A percentile compares a stretch with the other conserved stretches of the same genome.
phyloP scores from a whole-genome alignment of 2,113 vertebrate genomes.

The Sturnira hondurensis region DNA sequence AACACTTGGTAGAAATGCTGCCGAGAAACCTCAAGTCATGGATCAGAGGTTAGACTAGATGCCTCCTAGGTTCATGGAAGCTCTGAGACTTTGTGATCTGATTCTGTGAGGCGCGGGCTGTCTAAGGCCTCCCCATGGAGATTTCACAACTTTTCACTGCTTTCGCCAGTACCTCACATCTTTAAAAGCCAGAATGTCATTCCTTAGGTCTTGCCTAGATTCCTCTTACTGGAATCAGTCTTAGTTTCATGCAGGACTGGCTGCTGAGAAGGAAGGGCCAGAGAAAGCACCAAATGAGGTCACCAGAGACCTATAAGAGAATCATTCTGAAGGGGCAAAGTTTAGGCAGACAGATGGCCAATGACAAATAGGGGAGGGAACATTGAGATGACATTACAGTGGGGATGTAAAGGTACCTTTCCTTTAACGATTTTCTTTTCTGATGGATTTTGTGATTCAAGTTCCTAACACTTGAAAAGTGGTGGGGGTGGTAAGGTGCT shows the following conservation, averaged over 20 bases:
- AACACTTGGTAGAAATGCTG: not conserved
- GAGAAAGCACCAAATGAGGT: not conserved
- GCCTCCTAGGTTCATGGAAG: not conserved
- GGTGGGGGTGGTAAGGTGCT: not conserved
- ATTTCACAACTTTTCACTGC: not conserved
- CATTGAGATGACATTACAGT: slow-evolving; percentile 31
- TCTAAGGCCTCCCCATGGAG: not conserved
- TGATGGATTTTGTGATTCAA: slow-evolving; percentile 49
- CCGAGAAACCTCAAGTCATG: not conserved
- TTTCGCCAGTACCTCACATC: not conserved
- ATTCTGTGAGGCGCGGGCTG: not conserved
- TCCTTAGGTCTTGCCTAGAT: slow-evolving; percentile 26
- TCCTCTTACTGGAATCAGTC: slow-evolving; percentile 23
- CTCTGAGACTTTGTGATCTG: not conserved
- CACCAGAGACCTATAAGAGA: not conserved
- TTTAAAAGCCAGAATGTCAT: slow-evolving; percentile 30
- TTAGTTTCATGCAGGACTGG: not conserved
- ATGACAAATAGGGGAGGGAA: not conserved
- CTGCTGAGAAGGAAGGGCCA: not conserved
- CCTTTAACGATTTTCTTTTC: slow-evolving; percentile 31
- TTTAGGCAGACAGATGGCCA: slow-evolving; percentile 22
- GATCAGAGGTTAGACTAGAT: not conserved
- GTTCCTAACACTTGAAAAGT: slow-evolving; percentile 18
- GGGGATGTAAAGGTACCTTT: slow-evolving; percentile 6
- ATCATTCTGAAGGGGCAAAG: slow-evolving; percentile 1